These are phyloP conservation scores for Strix uralensis DNA, from an alignment of 2,113 vertebrate species.

Conservation along the genomic window DNA sequence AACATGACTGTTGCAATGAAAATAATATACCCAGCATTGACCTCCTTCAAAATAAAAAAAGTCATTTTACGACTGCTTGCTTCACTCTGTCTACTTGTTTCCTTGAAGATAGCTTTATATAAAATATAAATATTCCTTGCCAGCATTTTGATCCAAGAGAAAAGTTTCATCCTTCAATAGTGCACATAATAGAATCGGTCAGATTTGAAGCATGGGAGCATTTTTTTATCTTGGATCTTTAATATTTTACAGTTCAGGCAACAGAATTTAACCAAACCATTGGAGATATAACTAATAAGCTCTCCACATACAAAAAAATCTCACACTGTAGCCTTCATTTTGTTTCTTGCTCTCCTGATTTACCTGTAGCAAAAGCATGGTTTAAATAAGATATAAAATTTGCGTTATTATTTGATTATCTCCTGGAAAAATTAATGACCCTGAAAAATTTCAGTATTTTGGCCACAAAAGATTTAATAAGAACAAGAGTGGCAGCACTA, in stretches of 20 bases:
- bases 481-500: neutral
- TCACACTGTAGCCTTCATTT: slow-evolving; percentile 33
- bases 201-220: slow-evolving; percentile 70
- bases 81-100: slow-evolving; percentile 49
- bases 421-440: slow-evolving; percentile 25
- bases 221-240: slow-evolving; percentile 78
- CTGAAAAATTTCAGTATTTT: neutral
- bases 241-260: slow-evolving; percentile 77
- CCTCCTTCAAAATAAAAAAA: slow-evolving; percentile 58
- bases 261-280: slow-evolving; percentile 74
- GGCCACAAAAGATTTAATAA: slow-evolving; percentile 34
- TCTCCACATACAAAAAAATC: neutral
- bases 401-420: slow-evolving; percentile 24
- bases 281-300: slow-evolving; percentile 61
- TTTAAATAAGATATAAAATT: neutral
- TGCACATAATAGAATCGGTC: slow-evolving; percentile 79
- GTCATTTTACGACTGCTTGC: slow-evolving; percentile 44
- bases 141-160: slow-evolving; percentile 72
- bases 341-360: neutral
- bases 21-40: slow-evolving; percentile 55
- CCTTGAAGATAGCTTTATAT: slow-evolving; percentile 43
- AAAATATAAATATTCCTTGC: slow-evolving; percentile 57
- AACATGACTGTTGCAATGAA: slow-evolving; percentile 52
- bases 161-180: slow-evolving; percentile 81
- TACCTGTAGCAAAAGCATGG: neutral